Conservation (phyloP, 2,113 vertebrate species). For the Acrocephalus kingi region DNA sequence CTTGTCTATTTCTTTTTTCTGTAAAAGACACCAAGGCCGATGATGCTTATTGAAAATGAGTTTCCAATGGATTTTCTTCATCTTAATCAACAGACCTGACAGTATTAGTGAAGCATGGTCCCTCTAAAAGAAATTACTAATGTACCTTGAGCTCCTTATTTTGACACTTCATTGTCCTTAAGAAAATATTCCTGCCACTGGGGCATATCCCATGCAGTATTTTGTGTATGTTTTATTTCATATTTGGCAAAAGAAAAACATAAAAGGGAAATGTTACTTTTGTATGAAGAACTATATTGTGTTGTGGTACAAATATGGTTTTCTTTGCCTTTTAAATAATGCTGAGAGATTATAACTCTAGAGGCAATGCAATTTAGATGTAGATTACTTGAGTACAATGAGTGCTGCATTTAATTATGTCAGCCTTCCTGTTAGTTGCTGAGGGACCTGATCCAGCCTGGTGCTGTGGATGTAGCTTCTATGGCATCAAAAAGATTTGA, state of each 20-base stretch:
- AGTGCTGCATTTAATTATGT: not conserved
- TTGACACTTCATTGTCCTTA: not conserved
- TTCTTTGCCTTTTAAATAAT: not conserved
- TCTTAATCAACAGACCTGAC: conserved; percentile 3
- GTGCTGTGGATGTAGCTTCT: not conserved
- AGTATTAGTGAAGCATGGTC: not conserved
- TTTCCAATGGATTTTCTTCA: conserved; percentile 28
- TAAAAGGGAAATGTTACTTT: not conserved
- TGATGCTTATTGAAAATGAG: conserved; percentile 26
- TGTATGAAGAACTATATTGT: not conserved
- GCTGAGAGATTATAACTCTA: not conserved
- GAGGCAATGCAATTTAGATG: not conserved
- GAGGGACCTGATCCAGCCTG: not conserved
- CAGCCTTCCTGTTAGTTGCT: not conserved
- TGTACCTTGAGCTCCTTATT: not conserved
- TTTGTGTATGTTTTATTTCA: conserved; percentile 5
- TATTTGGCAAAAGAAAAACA: not conserved
- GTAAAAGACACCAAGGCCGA: not conserved
- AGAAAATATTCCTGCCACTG: not conserved
- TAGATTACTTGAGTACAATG: not conserved
- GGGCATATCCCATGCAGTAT: not conserved
- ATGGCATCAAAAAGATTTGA: not conserved
- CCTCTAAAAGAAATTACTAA: not conserved
- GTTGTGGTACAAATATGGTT: not conserved
- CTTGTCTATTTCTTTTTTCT: not conserved